Percentiles rank a stretch among this genome's conserved stretches.
These are phyloP conservation scores for Pheosia gnoma DNA, from an alignment of 2,888 invertebrate species.

Conservation along the genomic window DNA sequence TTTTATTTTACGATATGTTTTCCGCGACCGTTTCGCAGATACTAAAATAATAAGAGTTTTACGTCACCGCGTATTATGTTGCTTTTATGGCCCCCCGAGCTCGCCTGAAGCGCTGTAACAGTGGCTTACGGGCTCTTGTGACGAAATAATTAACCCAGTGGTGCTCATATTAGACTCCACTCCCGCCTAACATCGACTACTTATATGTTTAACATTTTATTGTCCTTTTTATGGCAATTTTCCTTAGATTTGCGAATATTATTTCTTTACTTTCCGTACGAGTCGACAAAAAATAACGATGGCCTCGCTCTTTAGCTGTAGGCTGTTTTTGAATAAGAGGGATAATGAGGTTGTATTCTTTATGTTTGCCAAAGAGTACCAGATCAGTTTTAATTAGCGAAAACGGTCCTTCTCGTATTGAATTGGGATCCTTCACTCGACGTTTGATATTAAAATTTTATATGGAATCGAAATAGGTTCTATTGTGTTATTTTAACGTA, in stretches of 20 bases:
- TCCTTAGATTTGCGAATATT: constrained; percentile 30
- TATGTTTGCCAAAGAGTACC: constrained; percentile 35
- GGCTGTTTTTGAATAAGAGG: constrained; percentile 40
- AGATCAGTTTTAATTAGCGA: constrained; percentile 45
- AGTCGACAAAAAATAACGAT: constrained; percentile 35
- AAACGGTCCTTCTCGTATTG: constrained; percentile 35
- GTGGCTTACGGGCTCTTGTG: constrained; percentile 79
- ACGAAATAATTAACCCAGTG: constrained; percentile 81
- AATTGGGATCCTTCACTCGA: constrained; percentile 21
- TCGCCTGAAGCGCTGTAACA: constrained; percentile 76
- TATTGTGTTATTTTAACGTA: constrained; percentile 20
- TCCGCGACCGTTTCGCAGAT: constrained; percentile 79
- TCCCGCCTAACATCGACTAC: constrained; percentile 58
- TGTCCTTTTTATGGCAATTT: constrained; percentile 41
- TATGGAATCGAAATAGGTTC: constrained; percentile 24
- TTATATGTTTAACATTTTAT: constrained; percentile 60
- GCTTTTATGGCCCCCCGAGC: constrained; percentile 77
- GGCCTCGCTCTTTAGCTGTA: constrained; percentile 31
- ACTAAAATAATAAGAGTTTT: constrained; percentile 83
- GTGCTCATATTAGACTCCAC: constrained; percentile 71
- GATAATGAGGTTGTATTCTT: constrained; percentile 44
- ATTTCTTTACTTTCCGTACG: constrained; percentile 20
- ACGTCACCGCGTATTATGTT: constrained; percentile 80
- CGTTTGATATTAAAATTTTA: constrained; percentile 18
- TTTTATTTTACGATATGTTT: constrained; percentile 82